Evolutionary conservation across 2,797 vertebrate genomes (phyloP).

Genomic region (Enteromius thamalakanensis): DNA sequence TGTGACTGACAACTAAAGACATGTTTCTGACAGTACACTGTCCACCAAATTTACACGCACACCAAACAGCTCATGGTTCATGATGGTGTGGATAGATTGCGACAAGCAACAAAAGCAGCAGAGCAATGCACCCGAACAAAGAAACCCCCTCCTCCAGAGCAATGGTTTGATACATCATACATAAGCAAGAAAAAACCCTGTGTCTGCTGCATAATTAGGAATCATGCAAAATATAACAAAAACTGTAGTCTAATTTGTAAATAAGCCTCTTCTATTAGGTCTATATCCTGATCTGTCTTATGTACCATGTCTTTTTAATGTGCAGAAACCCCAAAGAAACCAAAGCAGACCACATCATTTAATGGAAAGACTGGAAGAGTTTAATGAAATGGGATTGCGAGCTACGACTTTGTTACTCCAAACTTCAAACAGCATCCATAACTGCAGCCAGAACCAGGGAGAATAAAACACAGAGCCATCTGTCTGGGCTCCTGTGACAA

Average conservation of each 20-base stretch:
- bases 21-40: conserved; percentile 64
- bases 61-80: conserved; percentile 51
- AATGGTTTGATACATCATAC: conserved; percentile 24
- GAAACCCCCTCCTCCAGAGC: background rate
- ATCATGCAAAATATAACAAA: conserved; percentile 31
- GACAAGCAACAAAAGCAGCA: conserved; percentile 54
- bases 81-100: conserved; percentile 52
- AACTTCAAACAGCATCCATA: conserved; percentile 60
- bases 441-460: conserved; percentile 42
- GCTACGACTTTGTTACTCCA: conserved; percentile 45
- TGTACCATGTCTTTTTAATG: conserved; percentile 7
- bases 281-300: background rate
- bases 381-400: conserved; percentile 14
- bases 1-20: conserved; percentile 62
- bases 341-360: conserved; percentile 30
- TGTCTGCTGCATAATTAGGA: conserved; percentile 9
- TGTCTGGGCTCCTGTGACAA: conserved; percentile 54
- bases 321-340: conserved; percentile 14
- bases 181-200: background rate
- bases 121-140: conserved; percentile 16
- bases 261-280: background rate
- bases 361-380: background rate
- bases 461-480: conserved; percentile 58
- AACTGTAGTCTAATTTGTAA: background rate
- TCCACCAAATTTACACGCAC: conserved; percentile 58